Base-by-base conservation (phyloP, 2,888 invertebrate species). In the Urechis unicinctus region DNA sequence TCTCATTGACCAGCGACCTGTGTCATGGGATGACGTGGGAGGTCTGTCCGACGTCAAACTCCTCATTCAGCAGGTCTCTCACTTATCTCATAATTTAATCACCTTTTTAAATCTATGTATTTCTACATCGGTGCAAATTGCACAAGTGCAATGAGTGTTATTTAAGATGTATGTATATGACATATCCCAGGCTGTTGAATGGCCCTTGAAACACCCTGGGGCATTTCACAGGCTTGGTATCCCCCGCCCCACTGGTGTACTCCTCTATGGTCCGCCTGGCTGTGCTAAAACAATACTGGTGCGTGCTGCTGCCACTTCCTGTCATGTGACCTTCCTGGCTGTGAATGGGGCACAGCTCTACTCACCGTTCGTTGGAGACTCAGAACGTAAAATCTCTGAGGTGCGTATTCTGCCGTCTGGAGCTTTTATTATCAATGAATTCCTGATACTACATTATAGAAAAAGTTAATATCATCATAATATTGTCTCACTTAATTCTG, bases 221-320 rank as follows among this genome's bases (percentile, higher is more conserved):
- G 86, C 87, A 58, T 93, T 95, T 68, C 68, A 77, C 45, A 82
- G 88, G 25, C 79, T 95, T 59, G 92, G 92, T 0, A 87, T 95
- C 25, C 83, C 83, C 45, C 89, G 95, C 0, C 93, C 95, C 0
- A 85, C 86, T 58, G 95, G 95, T 0, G 85, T 97, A 1, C 56
- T 56, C 1, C 46, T 98, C 83, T 97, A 89, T 75, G 97, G 97
- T 0, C 97, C 97, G 0, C 97, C 97, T 0, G 97, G 97, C 0
- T 96, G 96, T 75, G 95, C 94, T 0, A 97, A 98, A 81, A 98
- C 98, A 0, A 90, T 96, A 89, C 89, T 97, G 66, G 97, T 96
- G 0, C 91, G 93, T 79, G 97, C 97, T 0, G 78, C 96, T 30
- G 97, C 97, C 0, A 94, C 92, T 0, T 95, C 97, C 66, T 93